Percentiles rank a stretch among this genome's conserved stretches.
Evolutionary conservation across 1,140 invertebrate species (phyloP).

Genomic region (Archegozetes longisetosus): DNA sequence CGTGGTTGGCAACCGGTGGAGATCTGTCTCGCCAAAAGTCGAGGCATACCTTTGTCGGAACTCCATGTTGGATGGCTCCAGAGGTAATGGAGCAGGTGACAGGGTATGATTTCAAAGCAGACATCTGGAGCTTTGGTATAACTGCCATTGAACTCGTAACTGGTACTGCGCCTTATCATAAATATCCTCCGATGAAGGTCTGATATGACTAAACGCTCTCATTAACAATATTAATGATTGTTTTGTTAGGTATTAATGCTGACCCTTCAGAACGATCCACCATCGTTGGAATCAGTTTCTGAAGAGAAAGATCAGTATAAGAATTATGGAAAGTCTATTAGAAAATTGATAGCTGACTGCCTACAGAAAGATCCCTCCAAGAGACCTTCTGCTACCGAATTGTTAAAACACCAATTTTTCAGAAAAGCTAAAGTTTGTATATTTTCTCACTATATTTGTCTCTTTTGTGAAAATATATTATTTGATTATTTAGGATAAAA

Average conservation of each 20-base stretch:
- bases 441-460: not conserved
- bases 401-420: conserved; percentile 96
- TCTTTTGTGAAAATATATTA: conserved; percentile 5
- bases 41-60: conserved; percentile 90
- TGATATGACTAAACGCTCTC: not conserved
- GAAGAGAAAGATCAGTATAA: conserved; percentile 97
- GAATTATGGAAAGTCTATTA: conserved; percentile 88
- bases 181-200: conserved; percentile 97
- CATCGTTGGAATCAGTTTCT: conserved; percentile 81
- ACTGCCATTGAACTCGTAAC: conserved; percentile 98
- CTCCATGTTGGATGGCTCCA: conserved; percentile 99
- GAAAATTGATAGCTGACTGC: conserved; percentile 87
- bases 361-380: conserved; percentile 87
- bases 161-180: conserved; percentile 95
- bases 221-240: not conserved
- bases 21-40: conserved; percentile 87
- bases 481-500: conserved; percentile 49
- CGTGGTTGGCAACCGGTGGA: conserved; percentile 76
- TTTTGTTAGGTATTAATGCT: conserved; percentile 61
- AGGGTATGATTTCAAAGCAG: conserved; percentile 98
- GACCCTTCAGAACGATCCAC: conserved; percentile 94
- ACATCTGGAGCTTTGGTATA: conserved; percentile 99
- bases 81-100: conserved; percentile 99
- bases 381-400: conserved; percentile 86
- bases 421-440: conserved; percentile 71